Conservation (phyloP, 2,113 vertebrate genomes). For the Malurus elegans region DNA sequence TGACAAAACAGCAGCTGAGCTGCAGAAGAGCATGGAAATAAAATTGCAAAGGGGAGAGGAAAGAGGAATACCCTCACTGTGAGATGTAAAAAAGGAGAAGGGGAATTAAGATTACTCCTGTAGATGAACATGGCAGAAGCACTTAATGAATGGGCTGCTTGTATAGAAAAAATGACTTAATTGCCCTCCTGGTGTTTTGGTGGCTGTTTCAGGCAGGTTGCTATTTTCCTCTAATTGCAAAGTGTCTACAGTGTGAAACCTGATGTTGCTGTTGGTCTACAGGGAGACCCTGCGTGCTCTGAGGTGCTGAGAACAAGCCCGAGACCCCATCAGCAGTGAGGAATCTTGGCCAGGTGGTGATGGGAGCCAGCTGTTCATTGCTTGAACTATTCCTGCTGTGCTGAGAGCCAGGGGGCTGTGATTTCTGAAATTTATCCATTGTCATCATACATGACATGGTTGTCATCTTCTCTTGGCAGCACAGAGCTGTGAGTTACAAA, state of each 20-base stretch:
- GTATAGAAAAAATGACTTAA: not conserved
- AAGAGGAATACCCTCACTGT: not conserved
- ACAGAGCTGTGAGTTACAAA: not conserved
- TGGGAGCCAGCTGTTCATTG: not conserved
- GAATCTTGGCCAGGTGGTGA: not conserved
- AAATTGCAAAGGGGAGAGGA: not conserved
- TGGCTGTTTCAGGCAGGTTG: not conserved
- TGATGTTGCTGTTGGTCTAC: not conserved
- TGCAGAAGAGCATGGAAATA: not conserved
- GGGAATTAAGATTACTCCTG: not conserved
- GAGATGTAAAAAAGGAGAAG: not conserved
- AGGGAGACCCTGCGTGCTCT: not conserved
- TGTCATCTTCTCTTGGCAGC: not conserved
- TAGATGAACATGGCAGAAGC: not conserved
- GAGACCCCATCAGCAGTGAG: not conserved
- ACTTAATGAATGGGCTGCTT: not conserved
- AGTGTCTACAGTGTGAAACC: not conserved
- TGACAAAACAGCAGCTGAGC: not conserved
- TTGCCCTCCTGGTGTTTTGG: not conserved
- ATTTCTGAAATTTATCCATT: not conserved
- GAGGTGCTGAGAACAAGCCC: not conserved
- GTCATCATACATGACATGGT: not conserved
- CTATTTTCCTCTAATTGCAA: not conserved
- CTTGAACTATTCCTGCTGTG: not conserved
- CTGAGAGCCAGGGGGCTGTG: accelerated